Percentiles rank a stretch among this genome's conserved stretches.
Evolutionary conservation across 2,797 vertebrate genomes (phyloP).

Genomic region (Propithecus deckenii): DNA sequence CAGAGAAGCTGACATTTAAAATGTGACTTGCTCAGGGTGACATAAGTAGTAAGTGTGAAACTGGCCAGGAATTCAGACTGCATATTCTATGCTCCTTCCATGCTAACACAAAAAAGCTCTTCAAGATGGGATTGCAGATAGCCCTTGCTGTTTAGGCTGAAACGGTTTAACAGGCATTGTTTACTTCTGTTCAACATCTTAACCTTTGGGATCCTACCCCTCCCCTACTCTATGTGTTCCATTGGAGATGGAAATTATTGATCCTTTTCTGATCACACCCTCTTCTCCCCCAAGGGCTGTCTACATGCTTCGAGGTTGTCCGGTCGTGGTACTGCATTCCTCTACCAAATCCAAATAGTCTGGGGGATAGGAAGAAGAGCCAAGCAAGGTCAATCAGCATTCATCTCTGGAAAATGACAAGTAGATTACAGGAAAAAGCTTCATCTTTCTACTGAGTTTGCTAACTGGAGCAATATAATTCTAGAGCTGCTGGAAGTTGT

Average conservation of each 20-base stretch:
- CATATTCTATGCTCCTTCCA: neutral
- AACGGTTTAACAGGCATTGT: neutral
- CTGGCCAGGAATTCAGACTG: neutral
- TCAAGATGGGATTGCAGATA: neutral
- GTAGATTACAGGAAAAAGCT: neutral
- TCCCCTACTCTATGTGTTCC: neutral
- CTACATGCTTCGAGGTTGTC: neutral
- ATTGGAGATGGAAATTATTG: neutral
- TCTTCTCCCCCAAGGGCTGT: neutral
- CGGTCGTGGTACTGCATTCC: neutral
- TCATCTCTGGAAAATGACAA: neutral
- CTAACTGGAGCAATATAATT: neutral
- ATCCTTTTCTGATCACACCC: neutral
- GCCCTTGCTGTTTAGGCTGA: neutral
- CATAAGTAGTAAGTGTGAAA: neutral
- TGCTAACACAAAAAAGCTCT: neutral
- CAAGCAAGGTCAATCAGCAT: neutral
- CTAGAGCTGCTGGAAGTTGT: neutral
- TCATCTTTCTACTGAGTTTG: neutral
- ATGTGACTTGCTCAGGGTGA: neutral
- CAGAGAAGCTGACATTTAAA: neutral
- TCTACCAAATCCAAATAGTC: neutral
- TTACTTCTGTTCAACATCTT: slow-evolving; percentile 17
- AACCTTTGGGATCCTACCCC: neutral
- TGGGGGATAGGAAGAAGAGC: neutral